Evolutionary conservation across 2,888 invertebrate species (phyloP).

Genomic region (Torymus auratus): DNA sequence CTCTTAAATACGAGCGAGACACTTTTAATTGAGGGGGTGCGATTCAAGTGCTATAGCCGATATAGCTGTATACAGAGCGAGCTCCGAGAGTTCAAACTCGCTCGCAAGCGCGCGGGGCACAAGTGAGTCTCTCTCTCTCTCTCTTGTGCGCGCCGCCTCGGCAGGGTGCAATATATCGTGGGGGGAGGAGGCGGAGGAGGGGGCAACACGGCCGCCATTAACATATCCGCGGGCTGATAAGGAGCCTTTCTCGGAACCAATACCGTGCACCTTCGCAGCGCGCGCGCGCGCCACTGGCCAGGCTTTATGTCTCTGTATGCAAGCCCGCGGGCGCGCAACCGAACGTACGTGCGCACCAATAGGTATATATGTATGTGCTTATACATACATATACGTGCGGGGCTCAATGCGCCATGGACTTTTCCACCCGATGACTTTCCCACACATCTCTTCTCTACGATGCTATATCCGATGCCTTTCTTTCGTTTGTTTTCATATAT

Average conservation of each 20-base stretch:
- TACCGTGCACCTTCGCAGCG: slow-evolving; percentile 64
- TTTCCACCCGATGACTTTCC: slow-evolving; percentile 52
- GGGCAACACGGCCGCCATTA: slow-evolving; percentile 75
- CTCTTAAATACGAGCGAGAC: slow-evolving; percentile 44
- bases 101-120: slow-evolving; percentile 16
- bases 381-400: neutral
- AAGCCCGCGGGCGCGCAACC: neutral
- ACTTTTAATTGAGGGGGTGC: slow-evolving; percentile 55
- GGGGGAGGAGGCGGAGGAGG: slow-evolving; percentile 50
- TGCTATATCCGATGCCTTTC: slow-evolving; percentile 16
- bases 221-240: slow-evolving; percentile 76
- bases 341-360: neutral
- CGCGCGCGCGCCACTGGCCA: neutral
- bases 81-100: slow-evolving; percentile 9
- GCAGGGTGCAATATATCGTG: slow-evolving; percentile 53
- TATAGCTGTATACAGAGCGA: slow-evolving; percentile 8
- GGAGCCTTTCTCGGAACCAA: slow-evolving; percentile 74
- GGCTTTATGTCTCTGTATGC: slow-evolving; percentile 31
- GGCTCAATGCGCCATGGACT: slow-evolving; percentile 19
- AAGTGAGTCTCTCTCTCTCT: slow-evolving; percentile 21
- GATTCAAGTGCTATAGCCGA: slow-evolving; percentile 33
- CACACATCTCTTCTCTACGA: slow-evolving; percentile 35
- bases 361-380: neutral
- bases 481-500: neutral
- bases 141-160: slow-evolving; percentile 6